A percentile compares a stretch with the other conserved stretches of the same genome.
Conservation (phyloP, 2,797 vertebrate genomes). For the Sardinella longiceps region DNA sequence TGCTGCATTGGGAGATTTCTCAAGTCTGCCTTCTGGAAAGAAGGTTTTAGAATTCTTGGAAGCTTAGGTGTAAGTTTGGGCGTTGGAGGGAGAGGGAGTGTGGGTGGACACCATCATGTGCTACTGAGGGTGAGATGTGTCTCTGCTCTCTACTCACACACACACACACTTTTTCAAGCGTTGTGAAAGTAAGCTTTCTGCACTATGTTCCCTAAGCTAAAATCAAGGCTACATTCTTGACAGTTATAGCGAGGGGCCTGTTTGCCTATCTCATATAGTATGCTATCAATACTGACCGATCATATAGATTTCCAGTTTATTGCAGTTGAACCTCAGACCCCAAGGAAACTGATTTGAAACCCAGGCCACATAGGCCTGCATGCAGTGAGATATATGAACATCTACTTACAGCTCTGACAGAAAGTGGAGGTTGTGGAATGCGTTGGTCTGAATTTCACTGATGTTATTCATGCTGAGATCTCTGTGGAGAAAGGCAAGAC, state of each 20-base stretch:
- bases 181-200: neutral
- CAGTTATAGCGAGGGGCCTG: neutral
- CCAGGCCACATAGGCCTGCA: neutral
- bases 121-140: neutral
- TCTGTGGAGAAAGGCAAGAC: constrained; percentile 68
- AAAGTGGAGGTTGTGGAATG: constrained; percentile 85
- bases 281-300: neutral
- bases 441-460: constrained; percentile 81
- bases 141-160: neutral
- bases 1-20: neutral
- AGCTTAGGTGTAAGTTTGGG: neutral
- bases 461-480: constrained; percentile 98
- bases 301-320: neutral
- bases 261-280: neutral
- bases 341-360: neutral
- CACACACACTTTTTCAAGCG: neutral
- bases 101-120: neutral
- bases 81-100: neutral
- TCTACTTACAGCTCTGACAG: constrained; percentile 92
- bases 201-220: neutral
- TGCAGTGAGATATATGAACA: neutral
- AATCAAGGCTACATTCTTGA: neutral
- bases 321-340: neutral
- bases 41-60: neutral
- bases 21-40: neutral